Evolutionary conservation across 2,113 vertebrate genomes (phyloP).

Genomic region (Mola mola): DNA sequence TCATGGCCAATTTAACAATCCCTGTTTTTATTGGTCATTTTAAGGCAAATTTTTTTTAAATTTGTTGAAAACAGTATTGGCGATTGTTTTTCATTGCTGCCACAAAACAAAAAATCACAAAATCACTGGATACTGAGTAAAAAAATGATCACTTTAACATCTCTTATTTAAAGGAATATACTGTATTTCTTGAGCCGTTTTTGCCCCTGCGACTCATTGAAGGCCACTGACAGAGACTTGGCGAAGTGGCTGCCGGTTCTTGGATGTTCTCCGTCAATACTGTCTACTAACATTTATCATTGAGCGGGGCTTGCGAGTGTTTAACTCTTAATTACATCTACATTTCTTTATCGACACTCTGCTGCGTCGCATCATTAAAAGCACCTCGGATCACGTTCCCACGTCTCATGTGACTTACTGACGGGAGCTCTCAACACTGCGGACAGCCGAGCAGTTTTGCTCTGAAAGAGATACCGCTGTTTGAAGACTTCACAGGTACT

Average conservation of each 20-base stretch:
- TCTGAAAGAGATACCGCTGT: conserved; percentile 56
- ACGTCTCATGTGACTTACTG: conserved; percentile 16
- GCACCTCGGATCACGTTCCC: neutral
- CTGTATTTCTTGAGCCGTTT: no score
- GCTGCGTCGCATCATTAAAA: conserved; percentile 4
- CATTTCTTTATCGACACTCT: neutral
- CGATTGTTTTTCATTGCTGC: neutral
- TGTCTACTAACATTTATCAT: no score
- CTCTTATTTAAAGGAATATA: no score
- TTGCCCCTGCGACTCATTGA: no score
- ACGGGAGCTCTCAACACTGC: conserved; percentile 44
- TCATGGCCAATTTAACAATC: neutral
- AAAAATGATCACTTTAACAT: no score
- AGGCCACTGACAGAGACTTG: neutral
- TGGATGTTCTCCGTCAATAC: no score
- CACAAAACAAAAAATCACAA: no score
- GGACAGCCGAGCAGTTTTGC: conserved; percentile 32
- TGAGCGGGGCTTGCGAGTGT: no score
- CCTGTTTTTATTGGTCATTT: neutral
- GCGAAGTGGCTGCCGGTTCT: neutral
- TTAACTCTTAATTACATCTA: conserved; percentile 4
- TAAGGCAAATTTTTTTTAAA: neutral
- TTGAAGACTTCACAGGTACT: conserved; percentile 58
- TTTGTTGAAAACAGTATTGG: neutral
- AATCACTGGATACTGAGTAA: no score